phyloP scores from a whole-genome alignment of 2,888 invertebrate species.

The Poecilobothrus nobilitatus region DNA sequence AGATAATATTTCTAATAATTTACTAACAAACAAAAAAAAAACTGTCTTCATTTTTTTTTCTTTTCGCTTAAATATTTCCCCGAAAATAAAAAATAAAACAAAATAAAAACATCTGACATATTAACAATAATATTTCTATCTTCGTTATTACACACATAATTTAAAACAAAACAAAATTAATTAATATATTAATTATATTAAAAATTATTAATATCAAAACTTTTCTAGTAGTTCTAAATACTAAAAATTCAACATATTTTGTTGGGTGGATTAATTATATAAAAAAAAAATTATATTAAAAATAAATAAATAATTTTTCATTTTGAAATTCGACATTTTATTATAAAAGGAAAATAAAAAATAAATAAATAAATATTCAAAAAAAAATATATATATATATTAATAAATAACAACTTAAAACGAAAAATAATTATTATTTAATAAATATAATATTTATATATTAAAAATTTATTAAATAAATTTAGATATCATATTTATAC shows the following conservation, averaged over 20 bases:
- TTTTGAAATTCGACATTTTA: constrained; percentile 4
- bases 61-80: no score
- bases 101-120: no score
- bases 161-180: no score
- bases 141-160: no score
- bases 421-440: background rate
- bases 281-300: background rate
- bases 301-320: background rate
- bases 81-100: no score
- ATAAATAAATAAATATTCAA: background rate
- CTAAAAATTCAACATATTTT: constrained; percentile 20
- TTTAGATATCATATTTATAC: background rate
- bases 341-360: background rate
- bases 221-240: background rate
- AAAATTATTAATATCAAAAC: no score
- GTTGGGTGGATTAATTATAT: background rate
- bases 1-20: no score
- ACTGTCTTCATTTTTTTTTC: no score
- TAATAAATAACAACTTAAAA: background rate
- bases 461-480: background rate
- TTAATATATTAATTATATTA: no score
- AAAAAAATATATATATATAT: no score
- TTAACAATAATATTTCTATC: no score
- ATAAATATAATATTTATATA: background rate
- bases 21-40: no score